Percentiles rank a stretch among this genome's conserved stretches.
phyloP scores from a whole-genome alignment of 2,888 invertebrate species.

The Trilocha varians region DNA sequence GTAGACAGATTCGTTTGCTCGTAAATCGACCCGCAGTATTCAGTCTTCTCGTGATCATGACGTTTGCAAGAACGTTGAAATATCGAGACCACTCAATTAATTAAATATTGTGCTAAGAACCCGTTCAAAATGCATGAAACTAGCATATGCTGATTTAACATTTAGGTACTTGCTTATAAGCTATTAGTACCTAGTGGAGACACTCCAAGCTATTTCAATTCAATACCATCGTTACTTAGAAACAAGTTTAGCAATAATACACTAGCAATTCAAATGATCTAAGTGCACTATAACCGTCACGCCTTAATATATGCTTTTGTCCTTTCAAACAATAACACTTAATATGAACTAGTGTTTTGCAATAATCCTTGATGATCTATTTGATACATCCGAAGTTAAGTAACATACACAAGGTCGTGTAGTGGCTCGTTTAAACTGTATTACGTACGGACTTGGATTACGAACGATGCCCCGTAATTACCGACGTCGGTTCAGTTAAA shows the following conservation, averaged over 20 bases:
- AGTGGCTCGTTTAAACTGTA: constrained; percentile 47
- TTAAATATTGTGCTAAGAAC: too few species aligned
- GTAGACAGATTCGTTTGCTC: too few species aligned
- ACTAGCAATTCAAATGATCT: neutral
- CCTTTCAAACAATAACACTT: neutral
- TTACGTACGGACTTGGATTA: constrained; percentile 37
- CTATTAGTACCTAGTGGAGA: too few species aligned
- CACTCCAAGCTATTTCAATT: too few species aligned
- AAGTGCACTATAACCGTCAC: neutral
- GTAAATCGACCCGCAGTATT: too few species aligned
- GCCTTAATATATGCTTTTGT: neutral
- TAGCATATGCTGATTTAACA: too few species aligned
- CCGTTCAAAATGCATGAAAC: too few species aligned
- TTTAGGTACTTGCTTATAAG: too few species aligned
- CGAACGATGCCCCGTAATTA: constrained; percentile 50
- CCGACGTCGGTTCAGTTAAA: constrained; percentile 34
- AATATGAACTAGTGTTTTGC: constrained; percentile 18
- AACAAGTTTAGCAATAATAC: constrained; percentile 9
- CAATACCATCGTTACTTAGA: constrained; percentile 17
- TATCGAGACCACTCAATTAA: too few species aligned
- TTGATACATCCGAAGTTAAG: constrained; percentile 27
- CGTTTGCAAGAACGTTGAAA: too few species aligned
- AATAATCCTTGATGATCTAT: constrained; percentile 27
- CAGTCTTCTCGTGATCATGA: too few species aligned
- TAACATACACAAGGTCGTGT: constrained; percentile 38